Base-by-base conservation (phyloP, 2,113 vertebrate genomes). In the Petromus typicus region DNA sequence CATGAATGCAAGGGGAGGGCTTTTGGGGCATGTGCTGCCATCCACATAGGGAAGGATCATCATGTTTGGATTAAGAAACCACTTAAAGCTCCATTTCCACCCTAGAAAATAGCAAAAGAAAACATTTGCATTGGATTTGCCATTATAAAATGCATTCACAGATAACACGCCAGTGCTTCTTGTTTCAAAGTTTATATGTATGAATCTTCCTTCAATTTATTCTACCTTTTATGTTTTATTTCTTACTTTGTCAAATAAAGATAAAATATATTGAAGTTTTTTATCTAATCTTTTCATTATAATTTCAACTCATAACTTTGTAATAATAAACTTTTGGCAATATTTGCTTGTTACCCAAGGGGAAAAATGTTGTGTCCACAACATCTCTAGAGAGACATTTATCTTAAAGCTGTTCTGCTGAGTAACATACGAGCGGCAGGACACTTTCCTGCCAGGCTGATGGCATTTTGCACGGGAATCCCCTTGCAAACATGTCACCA, bases 281-380 rank as follows among this genome's bases (percentile, higher is more conserved):
- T 13, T 16, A 51, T 5, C 8, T 37, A 48, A 45, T 37, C 20
- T 66, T 84, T n/a, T 76, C 37, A 5, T 2, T 61, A 1, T 20
- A 54, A 93, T 40, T 76, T 48, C 95, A 91, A 90, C 17, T 57
- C 6, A 54, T 16, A 37, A 25, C 69, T 18, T 61, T 63, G 48
- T 34, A n/a, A 22, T 63, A 20, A 11, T 48, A 82, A 12, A 51
- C 6, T 69, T 7, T 87, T 67, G n/a, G 37, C 43, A 43, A 63
- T 12, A 3, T 6, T 23, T 3, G 13, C 4, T 57, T n/a, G 3
- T 0, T 40, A 4, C 11, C 22, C 18, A 22, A 20, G 34, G 1
- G 3, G 3, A 43, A 6, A 30, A 54, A 13, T 11, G 16, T 4
- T 20, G 2, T 17, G 0, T 23, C 4, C 18, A 20, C 0, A 0